Base-by-base conservation (phyloP, 2,113 vertebrate species). In the Leucosticte australis region DNA sequence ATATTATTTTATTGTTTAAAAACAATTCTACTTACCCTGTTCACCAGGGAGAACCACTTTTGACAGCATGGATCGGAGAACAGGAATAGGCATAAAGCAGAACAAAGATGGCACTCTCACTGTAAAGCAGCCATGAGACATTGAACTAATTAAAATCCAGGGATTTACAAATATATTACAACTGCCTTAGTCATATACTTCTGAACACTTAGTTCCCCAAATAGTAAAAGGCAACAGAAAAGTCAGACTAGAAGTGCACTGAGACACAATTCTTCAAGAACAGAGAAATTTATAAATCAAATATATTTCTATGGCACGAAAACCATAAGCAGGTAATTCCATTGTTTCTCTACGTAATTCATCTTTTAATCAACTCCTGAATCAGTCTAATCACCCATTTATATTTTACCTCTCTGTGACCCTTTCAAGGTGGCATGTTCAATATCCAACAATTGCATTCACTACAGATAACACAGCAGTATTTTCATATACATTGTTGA, bases 21-120 rank as follows among this genome's bases (percentile, higher is more conserved):
- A 87, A 0, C 44, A 93, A 57, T 84, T 69, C 35, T 49, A 96
- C 98, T 98, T 92, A 99, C 99, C 99, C 97, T 99, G 99, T 88
- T 99, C 98, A 47, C 98, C 94, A 64, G 98, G 49, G 63, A 97
- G 97, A 97, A 99, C 98, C 78, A 98, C 97, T 98, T 99, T 99
- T 27, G 99, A 99, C 97, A 99, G 97, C 98, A 99, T 99, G 82
- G 99, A 98, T 28, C 99, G 98, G 41, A 99, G 96, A 57, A 99
- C 97, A 18, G 99, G 98, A 59, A 99, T 95, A 3, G 99, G 99
- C 98, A 99, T 98, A 46, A 98, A 78, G 23, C 96, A 93, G 49
- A 99, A 95, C 11, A 99, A 92, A 95, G 98, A 98, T 1, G 98
- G 98, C 42, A 99, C 46, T 89, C 98, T 98, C 70, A 98, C 99